Evolutionary conservation across 2,113 vertebrate genomes (phyloP).

Genomic region (Cercocebus atys): DNA sequence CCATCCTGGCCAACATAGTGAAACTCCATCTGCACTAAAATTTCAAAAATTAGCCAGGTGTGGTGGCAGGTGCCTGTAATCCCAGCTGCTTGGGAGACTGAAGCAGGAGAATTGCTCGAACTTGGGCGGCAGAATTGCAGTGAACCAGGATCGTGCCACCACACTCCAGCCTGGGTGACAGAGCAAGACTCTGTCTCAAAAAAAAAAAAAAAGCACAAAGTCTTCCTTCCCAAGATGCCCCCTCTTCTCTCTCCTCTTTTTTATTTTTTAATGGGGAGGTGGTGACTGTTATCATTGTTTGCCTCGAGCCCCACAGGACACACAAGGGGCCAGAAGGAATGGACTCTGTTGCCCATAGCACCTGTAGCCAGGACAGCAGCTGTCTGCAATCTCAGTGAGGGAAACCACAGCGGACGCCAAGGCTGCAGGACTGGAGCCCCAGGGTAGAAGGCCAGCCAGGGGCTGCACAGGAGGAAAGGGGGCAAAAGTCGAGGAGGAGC

Average conservation of each 20-base stretch:
- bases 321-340: background rate
- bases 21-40: too few species aligned
- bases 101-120: too few species aligned
- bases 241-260: constrained; percentile 53
- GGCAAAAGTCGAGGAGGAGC: constrained; percentile 71
- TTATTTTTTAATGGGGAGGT: background rate
- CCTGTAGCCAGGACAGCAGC: constrained; percentile 15
- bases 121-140: too few species aligned
- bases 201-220: too few species aligned
- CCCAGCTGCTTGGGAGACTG: too few species aligned
- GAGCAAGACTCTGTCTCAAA: too few species aligned
- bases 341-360: constrained; percentile 8
- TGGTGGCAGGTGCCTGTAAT: too few species aligned
- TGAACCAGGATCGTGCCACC: too few species aligned
- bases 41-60: too few species aligned
- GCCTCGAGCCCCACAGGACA: constrained; percentile 45
- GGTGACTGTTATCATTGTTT: constrained; percentile 12
- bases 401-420: background rate
- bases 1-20: too few species aligned
- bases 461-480: constrained; percentile 71
- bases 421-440: constrained; percentile 33
- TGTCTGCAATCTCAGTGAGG: background rate
- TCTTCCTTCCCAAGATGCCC: background rate
- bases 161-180: too few species aligned
- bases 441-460: constrained; percentile 72